These are phyloP conservation scores for Pristionchus arcanus DNA, from an alignment of 2,888 invertebrate species.

Conservation along the genomic window DNA sequence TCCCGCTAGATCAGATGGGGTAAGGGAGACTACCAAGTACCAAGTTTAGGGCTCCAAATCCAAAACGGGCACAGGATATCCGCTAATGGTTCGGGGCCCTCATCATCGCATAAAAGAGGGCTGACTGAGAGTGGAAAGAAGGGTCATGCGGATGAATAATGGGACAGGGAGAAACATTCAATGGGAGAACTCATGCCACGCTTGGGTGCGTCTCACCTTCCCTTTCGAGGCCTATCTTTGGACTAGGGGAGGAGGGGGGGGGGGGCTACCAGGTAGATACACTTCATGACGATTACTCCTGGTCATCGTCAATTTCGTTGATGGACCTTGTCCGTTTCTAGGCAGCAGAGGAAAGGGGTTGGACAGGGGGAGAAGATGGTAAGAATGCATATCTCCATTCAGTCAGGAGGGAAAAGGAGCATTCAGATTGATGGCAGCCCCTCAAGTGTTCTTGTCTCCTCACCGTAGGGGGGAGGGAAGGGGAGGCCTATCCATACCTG, in stretches of 20 bases:
- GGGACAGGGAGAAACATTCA: constrained; percentile 18
- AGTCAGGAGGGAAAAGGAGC: not conserved
- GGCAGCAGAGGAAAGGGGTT: not conserved
- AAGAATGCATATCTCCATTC: not conserved
- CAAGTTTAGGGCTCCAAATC: not conserved
- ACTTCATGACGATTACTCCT: not conserved
- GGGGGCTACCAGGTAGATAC: not conserved
- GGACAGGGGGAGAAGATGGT: not conserved
- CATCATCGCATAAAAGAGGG: not conserved
- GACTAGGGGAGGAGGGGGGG: not conserved
- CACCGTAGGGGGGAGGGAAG: not conserved
- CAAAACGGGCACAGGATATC: constrained; percentile 3
- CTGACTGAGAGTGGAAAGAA: not conserved
- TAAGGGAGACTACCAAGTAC: no score
- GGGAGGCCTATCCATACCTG: constrained; percentile 38
- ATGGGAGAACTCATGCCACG: constrained; percentile 23
- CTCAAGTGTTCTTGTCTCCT: constrained; percentile 30
- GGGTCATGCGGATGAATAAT: constrained; percentile 40
- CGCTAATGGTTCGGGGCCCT: constrained; percentile 17
- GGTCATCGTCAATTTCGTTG: not conserved
- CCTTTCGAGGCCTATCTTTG: constrained; percentile 18
- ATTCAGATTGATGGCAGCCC: constrained; percentile 18
- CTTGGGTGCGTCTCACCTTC: not conserved
- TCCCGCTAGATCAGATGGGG: not conserved
- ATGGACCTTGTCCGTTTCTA: constrained; percentile 12